Base-by-base conservation (phyloP, 1,140 invertebrate species). In the Lepidurus packardi region DNA sequence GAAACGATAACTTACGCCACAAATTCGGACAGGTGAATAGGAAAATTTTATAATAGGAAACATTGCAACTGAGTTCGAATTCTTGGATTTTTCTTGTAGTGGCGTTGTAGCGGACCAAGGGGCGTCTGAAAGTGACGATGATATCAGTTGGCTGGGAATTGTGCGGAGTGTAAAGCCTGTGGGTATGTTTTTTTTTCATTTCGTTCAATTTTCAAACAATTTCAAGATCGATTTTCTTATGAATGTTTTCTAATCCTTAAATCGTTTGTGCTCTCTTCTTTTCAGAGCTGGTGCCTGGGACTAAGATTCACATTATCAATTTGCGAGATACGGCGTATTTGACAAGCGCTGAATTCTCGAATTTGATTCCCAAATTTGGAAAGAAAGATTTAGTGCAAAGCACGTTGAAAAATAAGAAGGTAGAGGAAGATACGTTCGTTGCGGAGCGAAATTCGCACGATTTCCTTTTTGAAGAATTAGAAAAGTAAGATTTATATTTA, bases 241-340 rank as follows among this genome's bases (percentile, higher is more conserved):
- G 4, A 65, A 65, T 65, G 34, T 34, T 34, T 34, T 34, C 34
- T 34, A 34, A 34, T 34, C 34, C 34, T 34, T 34, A 34, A 34
- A 34, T 34, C 34, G 34, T 34, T 34, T 34, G 2, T 34, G 34
- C 34, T 34, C 25, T 65, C 13, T 65, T 65, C 16, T 7, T n/a
- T 65, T 65, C 21, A 65, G 53, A 65, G 21, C 53, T 65, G 53
- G 8, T 65, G 13, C 53, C 53, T 21, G 53, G 53, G 21, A 16
- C 21, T 65, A 65, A 65, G 21, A 65, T 65, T 21, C 53, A 65
- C 53, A 65, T 65, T 65, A 21, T 65, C 53, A 65, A 65, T 65
- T 65, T 65, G 53, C 53, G 53, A 21, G 21, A 65, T 16, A 65
- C 21, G 53, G 9, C 53, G 6, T 65, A 65, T 16, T 65, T 65